Conservation (phyloP, 2,797 vertebrate species). For the Artibeus jamaicensis region DNA sequence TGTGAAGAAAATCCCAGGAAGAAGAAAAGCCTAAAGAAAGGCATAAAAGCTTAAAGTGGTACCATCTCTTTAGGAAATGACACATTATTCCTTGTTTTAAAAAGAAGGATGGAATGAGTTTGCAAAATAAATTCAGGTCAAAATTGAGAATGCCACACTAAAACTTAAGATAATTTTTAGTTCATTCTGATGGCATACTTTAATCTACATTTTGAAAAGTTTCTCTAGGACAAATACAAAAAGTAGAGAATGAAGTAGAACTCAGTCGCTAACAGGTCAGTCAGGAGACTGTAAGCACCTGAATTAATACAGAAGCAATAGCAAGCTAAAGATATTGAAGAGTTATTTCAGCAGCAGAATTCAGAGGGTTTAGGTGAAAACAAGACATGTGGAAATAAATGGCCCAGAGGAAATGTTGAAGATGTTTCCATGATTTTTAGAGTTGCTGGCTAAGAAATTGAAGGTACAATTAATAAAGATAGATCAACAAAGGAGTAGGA, state of each 20-base stretch:
- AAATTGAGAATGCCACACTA: background rate
- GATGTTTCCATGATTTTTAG: background rate
- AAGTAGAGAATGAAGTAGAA: background rate
- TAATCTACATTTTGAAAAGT: background rate
- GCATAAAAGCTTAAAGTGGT: background rate
- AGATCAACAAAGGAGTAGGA: background rate
- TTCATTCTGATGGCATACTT: background rate
- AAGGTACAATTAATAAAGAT: background rate
- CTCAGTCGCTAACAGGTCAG: background rate
- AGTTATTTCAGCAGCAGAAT: background rate
- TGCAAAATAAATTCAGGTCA: background rate
- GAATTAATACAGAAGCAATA: background rate
- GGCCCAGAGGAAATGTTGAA: background rate
- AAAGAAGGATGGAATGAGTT: background rate
- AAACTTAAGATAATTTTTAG: constrained; percentile 1
- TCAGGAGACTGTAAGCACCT: background rate
- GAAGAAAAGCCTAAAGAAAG: background rate
- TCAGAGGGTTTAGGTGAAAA: background rate
- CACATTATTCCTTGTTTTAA: background rate
- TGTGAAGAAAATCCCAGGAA: background rate
- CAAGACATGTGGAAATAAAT: background rate
- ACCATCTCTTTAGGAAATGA: background rate
- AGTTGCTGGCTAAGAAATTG: background rate
- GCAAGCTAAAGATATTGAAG: background rate
- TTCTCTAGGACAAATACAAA: background rate